Evolutionary conservation across 2,888 invertebrate species (phyloP).

Genomic region (Pyrgus malvae): DNA sequence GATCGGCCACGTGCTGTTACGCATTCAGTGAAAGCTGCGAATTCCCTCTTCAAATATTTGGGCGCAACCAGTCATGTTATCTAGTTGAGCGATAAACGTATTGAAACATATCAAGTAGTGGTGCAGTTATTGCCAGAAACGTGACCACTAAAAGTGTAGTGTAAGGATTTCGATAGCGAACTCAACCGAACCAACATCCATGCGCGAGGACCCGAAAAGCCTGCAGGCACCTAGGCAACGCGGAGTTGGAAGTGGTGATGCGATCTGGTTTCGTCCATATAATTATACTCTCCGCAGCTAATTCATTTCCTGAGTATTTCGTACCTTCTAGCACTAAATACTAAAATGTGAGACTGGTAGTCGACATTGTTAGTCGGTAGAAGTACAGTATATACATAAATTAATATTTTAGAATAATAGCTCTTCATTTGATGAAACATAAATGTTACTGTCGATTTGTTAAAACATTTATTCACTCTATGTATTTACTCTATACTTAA

Average conservation of each 20-base stretch:
- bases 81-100: conserved; percentile 65
- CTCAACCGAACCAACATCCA: conserved; percentile 36
- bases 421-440: conserved; percentile 69
- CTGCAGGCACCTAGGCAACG: conserved; percentile 18
- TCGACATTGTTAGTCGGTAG: conserved; percentile 80
- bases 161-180: conserved; percentile 61
- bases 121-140: conserved; percentile 68
- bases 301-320: conserved; percentile 71
- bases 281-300: conserved; percentile 62
- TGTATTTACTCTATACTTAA: conserved; percentile 58
- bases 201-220: conserved; percentile 34
- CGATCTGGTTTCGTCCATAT: conserved; percentile 74
- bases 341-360: conserved; percentile 82
- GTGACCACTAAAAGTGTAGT: conserved; percentile 75
- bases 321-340: conserved; percentile 77
- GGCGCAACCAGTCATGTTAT: conserved; percentile 72
- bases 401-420: conserved; percentile 71
- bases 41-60: conserved; percentile 57
- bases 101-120: conserved; percentile 81
- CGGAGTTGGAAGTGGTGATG: conserved; percentile 52
- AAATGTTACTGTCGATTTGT: conserved; percentile 65
- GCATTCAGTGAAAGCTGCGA: conserved; percentile 69
- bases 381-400: conserved; percentile 65
- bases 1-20: conserved; percentile 55
- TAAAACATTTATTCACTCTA: conserved; percentile 64